Conservation (phyloP, 2,113 vertebrate species). For the Argyrosomus japonicus region DNA sequence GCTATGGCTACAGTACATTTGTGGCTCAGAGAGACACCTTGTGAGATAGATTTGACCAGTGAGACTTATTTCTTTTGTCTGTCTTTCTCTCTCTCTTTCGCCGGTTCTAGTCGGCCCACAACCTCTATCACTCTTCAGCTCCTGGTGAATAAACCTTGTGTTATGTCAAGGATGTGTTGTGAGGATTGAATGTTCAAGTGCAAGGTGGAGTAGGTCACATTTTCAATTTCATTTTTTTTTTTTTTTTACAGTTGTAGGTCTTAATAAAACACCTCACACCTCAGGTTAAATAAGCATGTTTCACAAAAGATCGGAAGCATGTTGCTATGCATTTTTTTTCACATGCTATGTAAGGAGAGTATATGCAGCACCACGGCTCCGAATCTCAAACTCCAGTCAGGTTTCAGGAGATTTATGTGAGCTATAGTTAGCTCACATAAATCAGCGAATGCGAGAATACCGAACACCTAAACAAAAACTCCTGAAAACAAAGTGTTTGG, state of each 20-base stretch:
- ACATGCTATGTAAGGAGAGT: neutral
- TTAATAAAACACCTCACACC: neutral
- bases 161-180: neutral
- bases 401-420: conserved; percentile 46
- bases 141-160: conserved; percentile 32
- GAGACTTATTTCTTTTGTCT: conserved; percentile 56
- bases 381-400: conserved; percentile 29
- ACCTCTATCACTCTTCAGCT: neutral
- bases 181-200: neutral
- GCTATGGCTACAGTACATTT: conserved; percentile 74
- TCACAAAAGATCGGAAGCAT: neutral
- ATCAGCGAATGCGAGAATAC: conserved; percentile 38
- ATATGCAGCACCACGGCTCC: conserved; percentile 14
- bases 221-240: neutral
- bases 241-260: neutral
- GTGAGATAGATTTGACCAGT: conserved; percentile 57
- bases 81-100: conserved; percentile 26
- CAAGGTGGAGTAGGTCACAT: conserved; percentile 12
- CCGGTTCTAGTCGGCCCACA: conserved; percentile 8
- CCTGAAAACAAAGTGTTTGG: conserved; percentile 54
- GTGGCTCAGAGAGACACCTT: conserved; percentile 67
- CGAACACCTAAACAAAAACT: conserved; percentile 41
- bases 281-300: neutral
- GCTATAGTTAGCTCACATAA: conserved; percentile 45
- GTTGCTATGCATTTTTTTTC: neutral